A percentile compares a stretch with the other conserved stretches of the same genome.
These are phyloP conservation scores for Sesia bembeciformis DNA, from an alignment of 2,888 invertebrate genomes.

Conservation along the genomic window DNA sequence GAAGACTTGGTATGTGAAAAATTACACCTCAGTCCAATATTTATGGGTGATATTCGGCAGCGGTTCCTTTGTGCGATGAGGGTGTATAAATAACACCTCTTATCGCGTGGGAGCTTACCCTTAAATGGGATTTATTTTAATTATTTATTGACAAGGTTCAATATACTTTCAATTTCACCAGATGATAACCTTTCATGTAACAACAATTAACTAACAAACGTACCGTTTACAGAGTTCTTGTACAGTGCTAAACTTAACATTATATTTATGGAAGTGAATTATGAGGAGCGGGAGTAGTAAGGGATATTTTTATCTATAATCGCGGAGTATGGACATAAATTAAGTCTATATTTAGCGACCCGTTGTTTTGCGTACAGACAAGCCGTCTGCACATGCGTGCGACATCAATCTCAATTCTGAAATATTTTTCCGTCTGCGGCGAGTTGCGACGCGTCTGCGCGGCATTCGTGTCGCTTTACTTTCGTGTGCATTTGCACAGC, in stretches of 20 bases:
- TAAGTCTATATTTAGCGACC: conserved; percentile 68
- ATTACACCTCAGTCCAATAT: conserved; percentile 75
- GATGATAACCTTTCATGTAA: too few species aligned
- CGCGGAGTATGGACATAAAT: conserved; percentile 71
- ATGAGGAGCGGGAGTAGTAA: conserved; percentile 37
- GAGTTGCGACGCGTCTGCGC: conserved; percentile 14
- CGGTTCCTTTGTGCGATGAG: conserved; percentile 72
- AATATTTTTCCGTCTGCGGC: conserved; percentile 67
- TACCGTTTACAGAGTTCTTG: too few species aligned
- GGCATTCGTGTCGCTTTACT: conserved; percentile 6
- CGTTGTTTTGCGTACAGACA: conserved; percentile 70
- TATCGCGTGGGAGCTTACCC: conserved; percentile 74
- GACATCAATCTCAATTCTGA: conserved; percentile 72
- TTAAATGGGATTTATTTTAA: conserved; percentile 71
- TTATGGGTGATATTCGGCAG: conserved; percentile 75
- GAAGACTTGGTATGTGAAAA: conserved; percentile 73
- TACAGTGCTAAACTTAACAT: background rate
- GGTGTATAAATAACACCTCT: conserved; percentile 74
- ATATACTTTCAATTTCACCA: too few species aligned
- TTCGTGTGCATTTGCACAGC: conserved; percentile 5
- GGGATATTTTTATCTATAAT: conserved; percentile 69
- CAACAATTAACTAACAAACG: too few species aligned
- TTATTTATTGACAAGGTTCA: conserved; percentile 49
- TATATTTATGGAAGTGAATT: background rate
- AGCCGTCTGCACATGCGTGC: conserved; percentile 72